Conservation (phyloP, 1,140 invertebrate species). For the Chymomyza costata region DNA sequence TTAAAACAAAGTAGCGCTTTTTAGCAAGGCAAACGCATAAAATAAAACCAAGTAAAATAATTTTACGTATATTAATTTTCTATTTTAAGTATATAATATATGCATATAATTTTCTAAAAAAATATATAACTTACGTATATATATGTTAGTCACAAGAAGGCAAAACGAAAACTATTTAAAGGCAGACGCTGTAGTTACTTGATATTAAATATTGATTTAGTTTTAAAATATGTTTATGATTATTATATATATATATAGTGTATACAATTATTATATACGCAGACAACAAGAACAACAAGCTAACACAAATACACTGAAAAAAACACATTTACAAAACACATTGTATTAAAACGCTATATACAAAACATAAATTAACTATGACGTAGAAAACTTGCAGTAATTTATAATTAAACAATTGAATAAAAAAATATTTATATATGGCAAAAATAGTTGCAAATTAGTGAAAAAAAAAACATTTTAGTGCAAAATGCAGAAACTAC, state of each 20-base stretch:
- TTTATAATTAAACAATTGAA: slow-evolving; percentile 31
- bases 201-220: slow-evolving; percentile 59
- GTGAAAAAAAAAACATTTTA: slow-evolving; percentile 35
- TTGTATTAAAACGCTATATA: slow-evolving; percentile 13
- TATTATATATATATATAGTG: slow-evolving; percentile 55
- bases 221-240: slow-evolving; percentile 53
- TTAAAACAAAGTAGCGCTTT: slow-evolving; percentile 39
- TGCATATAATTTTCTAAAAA: slow-evolving; percentile 60
- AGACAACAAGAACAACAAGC: slow-evolving; percentile 36
- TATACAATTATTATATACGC: slow-evolving; percentile 65
- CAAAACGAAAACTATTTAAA: slow-evolving; percentile 50
- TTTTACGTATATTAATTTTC: slow-evolving; percentile 47
- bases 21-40: slow-evolving; percentile 40
- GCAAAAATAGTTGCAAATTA: slow-evolving; percentile 50
- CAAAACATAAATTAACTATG: slow-evolving; percentile 29
- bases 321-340: slow-evolving; percentile 7
- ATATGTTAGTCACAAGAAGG: slow-evolving; percentile 35
- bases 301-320: slow-evolving; percentile 21
- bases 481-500: slow-evolving; percentile 6
- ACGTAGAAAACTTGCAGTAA: background rate
- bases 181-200: slow-evolving; percentile 69
- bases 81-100: slow-evolving; percentile 34
- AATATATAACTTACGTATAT: slow-evolving; percentile 41
- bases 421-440: slow-evolving; percentile 36
- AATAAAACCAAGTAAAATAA: slow-evolving; percentile 29